A percentile compares a stretch with the other conserved stretches of the same genome.
Conservation (phyloP, 2,113 vertebrate genomes). For the Callipepla squamata region DNA sequence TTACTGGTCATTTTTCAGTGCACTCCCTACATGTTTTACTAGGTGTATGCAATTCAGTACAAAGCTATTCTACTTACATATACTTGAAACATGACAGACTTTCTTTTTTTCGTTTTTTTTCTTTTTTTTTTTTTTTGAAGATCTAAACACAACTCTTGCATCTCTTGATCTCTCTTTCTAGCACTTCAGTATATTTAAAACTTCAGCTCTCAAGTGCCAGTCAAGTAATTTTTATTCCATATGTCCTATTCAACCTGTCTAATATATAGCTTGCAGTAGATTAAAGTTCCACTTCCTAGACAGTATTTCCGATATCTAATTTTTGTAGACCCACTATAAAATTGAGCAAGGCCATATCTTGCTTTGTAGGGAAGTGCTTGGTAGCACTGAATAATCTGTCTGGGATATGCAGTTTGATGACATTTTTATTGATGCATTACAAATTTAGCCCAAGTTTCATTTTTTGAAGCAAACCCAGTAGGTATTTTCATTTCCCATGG, state of each 20-base stretch:
- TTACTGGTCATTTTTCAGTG: constrained; percentile 2
- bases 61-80: not conserved
- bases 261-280: not conserved
- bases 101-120: not conserved
- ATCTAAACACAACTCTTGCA: not conserved
- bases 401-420: constrained; percentile 24
- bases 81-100: not conserved
- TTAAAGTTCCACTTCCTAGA: not conserved
- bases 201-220: not conserved
- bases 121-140: not conserved
- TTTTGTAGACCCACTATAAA: constrained; percentile 49
- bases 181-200: not conserved
- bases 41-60: not conserved
- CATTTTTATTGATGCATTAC: constrained; percentile 57
- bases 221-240: constrained; percentile 11
- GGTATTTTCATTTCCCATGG: constrained; percentile 25
- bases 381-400: constrained; percentile 25
- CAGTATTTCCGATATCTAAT: not conserved
- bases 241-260: not conserved
- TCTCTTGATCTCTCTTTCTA: not conserved
- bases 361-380: constrained; percentile 20
- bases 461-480: constrained; percentile 47
- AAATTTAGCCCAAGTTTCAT: constrained; percentile 47
- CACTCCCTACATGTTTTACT: not conserved
- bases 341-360: constrained; percentile 38